Conservation (phyloP, 2,888 invertebrate genomes). For the Ditula angustiorana region DNA sequence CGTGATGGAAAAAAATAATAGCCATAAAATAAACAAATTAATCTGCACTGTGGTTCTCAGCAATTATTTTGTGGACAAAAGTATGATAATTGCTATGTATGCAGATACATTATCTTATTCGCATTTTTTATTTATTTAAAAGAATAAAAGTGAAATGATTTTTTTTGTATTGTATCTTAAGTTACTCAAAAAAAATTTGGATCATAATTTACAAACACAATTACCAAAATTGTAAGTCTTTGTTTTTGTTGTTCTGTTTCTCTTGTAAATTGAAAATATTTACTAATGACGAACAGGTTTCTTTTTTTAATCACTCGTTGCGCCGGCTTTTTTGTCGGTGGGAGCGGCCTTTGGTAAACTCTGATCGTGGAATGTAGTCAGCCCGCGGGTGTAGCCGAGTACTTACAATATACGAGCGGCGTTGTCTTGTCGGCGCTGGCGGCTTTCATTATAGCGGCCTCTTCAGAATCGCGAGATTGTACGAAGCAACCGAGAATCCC, state of each 20-base stretch:
- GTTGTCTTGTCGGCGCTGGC: slow-evolving; percentile 49
- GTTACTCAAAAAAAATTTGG: not conserved
- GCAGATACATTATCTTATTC: not conserved
- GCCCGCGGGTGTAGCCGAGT: slow-evolving; percentile 53
- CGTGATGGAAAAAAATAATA: not conserved
- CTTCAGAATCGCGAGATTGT: slow-evolving; percentile 47
- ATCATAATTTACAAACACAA: not conserved
- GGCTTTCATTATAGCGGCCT: slow-evolving; percentile 51
- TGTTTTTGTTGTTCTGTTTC: not conserved
- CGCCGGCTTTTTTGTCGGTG: slow-evolving; percentile 38
- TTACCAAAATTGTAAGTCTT: not conserved
- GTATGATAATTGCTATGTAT: not conserved
- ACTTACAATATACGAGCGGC: slow-evolving; percentile 54
- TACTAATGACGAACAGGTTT: not conserved
- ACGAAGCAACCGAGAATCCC: slow-evolving; percentile 38
- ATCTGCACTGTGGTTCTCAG: not conserved
- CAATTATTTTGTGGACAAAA: not conserved
- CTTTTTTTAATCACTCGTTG: slow-evolving; percentile 31
- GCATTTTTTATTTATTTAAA: not conserved
- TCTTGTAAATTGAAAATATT: not conserved
- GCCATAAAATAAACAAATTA: not conserved
- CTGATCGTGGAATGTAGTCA: slow-evolving; percentile 55
- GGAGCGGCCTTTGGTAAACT: slow-evolving; percentile 51
- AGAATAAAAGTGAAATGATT: no score
- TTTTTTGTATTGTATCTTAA: no score